Evolutionary conservation across 2,888 invertebrate genomes (phyloP), one percentile per base, ranked within the genome.

Genomic region (Falcaria lacertinaria): DNA sequence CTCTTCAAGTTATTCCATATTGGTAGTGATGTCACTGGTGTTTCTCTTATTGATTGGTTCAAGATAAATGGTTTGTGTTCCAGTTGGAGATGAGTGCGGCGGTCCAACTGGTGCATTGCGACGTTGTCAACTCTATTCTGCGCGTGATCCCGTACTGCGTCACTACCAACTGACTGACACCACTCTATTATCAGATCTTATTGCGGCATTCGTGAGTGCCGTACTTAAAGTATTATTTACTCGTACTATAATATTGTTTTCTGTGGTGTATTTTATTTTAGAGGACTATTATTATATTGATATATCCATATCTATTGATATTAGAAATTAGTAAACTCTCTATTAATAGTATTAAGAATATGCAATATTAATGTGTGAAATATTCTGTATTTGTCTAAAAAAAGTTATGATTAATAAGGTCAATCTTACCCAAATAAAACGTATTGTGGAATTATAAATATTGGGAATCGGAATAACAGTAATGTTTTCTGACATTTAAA

Each of bases 141-240:
- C 82, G 80, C 64, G 80, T 69, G 56, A 84, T 86, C 48, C 86
- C 84, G 6, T 86, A 84, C 73, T 87, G 87, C 64, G 74, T 79
- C 54, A 78, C 82, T 54, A 70, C 73, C 54, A 74, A 61, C 48
- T 79, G 54, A 62, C 60, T n/a, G n/a, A 42, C 41, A 11, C 11
- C 22, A 22, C 22, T 22, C 5, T 22, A 22, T 22, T 22, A 22
- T 1, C 11, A 28, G 11, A 14, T 25, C 0, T 15, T 37, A 37
- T 15, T 37, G 22, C 13, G 15, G 37, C 22, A 22, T 37, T 37
- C 15, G 14, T 37, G 8, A 28, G 11, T 28, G 28, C 28, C 28
- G 28, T 11, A 28, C 8, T 3, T 28, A 28, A 2, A 55, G 61
- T 64, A 66, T 68, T 69, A 66, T 68, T 64, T 61, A n/a, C n/a